phyloP scores from a whole-genome alignment of 2,797 vertebrate species.

The Coccyzus lansbergi region DNA sequence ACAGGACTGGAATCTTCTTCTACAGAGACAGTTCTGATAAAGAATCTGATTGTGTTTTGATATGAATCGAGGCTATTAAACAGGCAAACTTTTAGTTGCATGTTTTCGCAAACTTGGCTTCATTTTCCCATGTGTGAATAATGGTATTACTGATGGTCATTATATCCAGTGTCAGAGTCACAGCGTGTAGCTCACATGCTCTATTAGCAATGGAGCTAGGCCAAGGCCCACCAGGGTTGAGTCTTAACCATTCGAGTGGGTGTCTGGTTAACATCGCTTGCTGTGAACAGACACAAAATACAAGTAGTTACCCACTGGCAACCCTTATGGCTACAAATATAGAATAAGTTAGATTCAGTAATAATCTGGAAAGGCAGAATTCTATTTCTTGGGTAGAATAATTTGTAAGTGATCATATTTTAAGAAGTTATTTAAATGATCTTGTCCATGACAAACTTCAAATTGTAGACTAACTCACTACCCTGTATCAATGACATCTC shows the following conservation, averaged over 20 bases:
- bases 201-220: background rate
- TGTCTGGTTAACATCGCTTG: background rate
- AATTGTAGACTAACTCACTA: background rate
- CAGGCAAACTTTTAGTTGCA: background rate
- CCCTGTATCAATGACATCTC: background rate
- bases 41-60: background rate
- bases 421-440: background rate
- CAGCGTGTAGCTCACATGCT: background rate
- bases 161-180: constrained; percentile 26
- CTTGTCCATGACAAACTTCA: background rate
- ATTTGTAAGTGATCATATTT: background rate
- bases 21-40: background rate
- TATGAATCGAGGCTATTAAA: background rate
- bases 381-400: background rate
- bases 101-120: constrained; percentile 25
- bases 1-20: background rate
- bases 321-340: background rate
- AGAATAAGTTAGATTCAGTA: background rate
- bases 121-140: constrained; percentile 15
- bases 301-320: background rate
- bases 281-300: background rate
- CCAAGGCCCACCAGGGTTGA: constrained; percentile 27
- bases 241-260: background rate
- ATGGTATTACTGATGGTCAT: background rate
- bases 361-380: background rate